A percentile compares a stretch with the other conserved stretches of the same genome.
Conservation (phyloP, 2,113 vertebrate genomes). For the Oceanodroma tethys region DNA sequence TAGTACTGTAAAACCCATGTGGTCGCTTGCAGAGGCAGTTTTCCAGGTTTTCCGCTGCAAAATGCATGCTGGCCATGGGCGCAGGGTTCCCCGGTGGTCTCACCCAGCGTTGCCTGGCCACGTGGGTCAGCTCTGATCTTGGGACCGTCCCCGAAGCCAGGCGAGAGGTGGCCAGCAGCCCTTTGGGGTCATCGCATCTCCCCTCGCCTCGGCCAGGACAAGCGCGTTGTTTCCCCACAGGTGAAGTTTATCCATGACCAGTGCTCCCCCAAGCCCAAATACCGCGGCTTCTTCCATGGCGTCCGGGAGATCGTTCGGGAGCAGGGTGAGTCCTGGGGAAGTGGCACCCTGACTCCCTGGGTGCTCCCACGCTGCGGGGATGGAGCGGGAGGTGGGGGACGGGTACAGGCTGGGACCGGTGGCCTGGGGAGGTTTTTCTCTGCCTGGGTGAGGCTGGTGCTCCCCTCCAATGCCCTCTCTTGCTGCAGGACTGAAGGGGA, state of each 20-base stretch:
- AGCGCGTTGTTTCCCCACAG: constrained; percentile 34
- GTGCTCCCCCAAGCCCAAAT: constrained; percentile 88
- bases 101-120: not conserved
- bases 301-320: constrained; percentile 87
- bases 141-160: accelerated
- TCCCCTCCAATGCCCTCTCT: not conserved
- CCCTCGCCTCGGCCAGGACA: not conserved
- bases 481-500: constrained; percentile 85
- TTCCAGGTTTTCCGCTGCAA: not conserved
- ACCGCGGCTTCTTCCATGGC: constrained; percentile 90
- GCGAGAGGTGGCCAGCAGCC: accelerated
- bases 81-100: accelerated
- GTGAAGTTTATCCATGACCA: constrained; percentile 98
- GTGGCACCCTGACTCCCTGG: not conserved
- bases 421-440: not conserved
- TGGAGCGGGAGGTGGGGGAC: accelerated
- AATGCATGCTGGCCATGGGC: not conserved
- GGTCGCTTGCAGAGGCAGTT: not conserved
- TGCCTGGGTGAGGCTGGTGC: not conserved
- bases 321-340: constrained; percentile 74
- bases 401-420: not conserved
- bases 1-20: not conserved
- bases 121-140: accelerated
- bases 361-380: accelerated
- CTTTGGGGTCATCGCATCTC: not conserved